A percentile compares a stretch with the other conserved stretches of the same genome.
These are phyloP conservation scores for Stichodactyla helianthus DNA, from an alignment of 64 coral and sea anemone species.

Conservation along the genomic window DNA sequence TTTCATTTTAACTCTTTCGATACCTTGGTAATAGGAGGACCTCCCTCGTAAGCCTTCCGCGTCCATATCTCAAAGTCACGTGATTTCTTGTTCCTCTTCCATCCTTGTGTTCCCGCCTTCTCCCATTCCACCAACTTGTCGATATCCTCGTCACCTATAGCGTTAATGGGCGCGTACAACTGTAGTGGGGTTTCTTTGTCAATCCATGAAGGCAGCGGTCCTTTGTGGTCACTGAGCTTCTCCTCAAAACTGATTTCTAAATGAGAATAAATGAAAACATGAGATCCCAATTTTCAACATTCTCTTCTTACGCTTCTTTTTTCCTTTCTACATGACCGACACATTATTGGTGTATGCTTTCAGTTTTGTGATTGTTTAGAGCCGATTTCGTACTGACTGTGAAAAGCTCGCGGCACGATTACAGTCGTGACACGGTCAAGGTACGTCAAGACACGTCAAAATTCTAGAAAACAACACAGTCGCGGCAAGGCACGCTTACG, in stretches of 20 bases:
- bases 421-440: too few relatives aligned
- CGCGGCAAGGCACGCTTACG: too few relatives aligned
- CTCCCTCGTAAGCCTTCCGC: constrained; percentile 33
- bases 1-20: not conserved
- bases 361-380: too few relatives aligned
- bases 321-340: too few relatives aligned
- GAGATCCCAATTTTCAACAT: not conserved
- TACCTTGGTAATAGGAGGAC: constrained; percentile 60
- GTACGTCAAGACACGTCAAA: too few relatives aligned
- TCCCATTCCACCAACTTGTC: constrained; percentile 40
- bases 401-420: too few relatives aligned
- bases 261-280: not conserved
- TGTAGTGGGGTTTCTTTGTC: constrained; percentile 41
- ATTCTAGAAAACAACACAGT: too few relatives aligned
- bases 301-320: too few relatives aligned
- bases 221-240: constrained; percentile 31
- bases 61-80: constrained; percentile 47
- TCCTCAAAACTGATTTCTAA: constrained; percentile 36
- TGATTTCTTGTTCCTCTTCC: constrained; percentile 55
- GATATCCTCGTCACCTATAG: constrained; percentile 38
- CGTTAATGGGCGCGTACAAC: constrained; percentile 33
- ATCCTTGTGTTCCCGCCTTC: constrained; percentile 18
- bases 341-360: too few relatives aligned
- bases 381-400: too few relatives aligned
- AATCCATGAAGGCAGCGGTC: constrained; percentile 40